Percentiles rank a stretch among this genome's conserved stretches.
Evolutionary conservation across 2,888 invertebrate genomes (phyloP).

Genomic region (Xiphydria camelus): DNA sequence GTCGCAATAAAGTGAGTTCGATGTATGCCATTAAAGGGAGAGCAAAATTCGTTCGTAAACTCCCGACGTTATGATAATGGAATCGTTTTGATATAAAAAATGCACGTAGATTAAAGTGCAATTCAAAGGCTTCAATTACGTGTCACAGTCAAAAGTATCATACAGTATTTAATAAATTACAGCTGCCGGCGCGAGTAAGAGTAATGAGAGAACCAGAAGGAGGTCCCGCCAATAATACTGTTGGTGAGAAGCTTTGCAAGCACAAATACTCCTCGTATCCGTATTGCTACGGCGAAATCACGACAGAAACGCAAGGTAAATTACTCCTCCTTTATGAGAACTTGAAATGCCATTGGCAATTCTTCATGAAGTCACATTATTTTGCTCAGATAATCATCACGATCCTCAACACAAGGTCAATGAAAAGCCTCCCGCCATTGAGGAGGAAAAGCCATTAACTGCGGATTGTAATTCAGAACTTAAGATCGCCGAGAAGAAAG

Average conservation of each 20-base stretch:
- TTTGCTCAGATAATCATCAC: conserved; percentile 50
- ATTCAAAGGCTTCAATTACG: too few relatives aligned
- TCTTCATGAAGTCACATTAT: too few relatives aligned
- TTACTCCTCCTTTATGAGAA: too few relatives aligned
- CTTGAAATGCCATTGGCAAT: conserved; percentile 1
- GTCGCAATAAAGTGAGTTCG: conserved; percentile 65
- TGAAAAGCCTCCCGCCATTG: conserved; percentile 44
- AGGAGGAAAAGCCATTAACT: conserved; percentile 53
- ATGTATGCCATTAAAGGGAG: too few relatives aligned
- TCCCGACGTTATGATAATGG: too few relatives aligned
- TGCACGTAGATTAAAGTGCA: too few relatives aligned
- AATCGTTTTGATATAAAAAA: too few relatives aligned
- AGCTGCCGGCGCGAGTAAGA: conserved; percentile 70
- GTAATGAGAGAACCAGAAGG: conserved; percentile 74
- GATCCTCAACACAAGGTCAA: conserved; percentile 47
- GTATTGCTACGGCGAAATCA: conserved; percentile 84
- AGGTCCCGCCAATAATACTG: conserved; percentile 60
- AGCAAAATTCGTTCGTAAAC: too few relatives aligned
- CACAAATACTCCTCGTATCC: conserved; percentile 89
- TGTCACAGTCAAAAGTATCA: neutral
- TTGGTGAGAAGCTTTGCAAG: conserved; percentile 74
- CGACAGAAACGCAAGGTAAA: conserved; percentile 69
- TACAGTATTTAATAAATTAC: conserved; percentile 22
- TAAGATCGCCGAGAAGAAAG: conserved; percentile 43
- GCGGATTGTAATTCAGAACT: conserved; percentile 47